These are phyloP conservation scores for Macropis europaea DNA, from an alignment of 2,888 invertebrate genomes.

Conservation along the genomic window DNA sequence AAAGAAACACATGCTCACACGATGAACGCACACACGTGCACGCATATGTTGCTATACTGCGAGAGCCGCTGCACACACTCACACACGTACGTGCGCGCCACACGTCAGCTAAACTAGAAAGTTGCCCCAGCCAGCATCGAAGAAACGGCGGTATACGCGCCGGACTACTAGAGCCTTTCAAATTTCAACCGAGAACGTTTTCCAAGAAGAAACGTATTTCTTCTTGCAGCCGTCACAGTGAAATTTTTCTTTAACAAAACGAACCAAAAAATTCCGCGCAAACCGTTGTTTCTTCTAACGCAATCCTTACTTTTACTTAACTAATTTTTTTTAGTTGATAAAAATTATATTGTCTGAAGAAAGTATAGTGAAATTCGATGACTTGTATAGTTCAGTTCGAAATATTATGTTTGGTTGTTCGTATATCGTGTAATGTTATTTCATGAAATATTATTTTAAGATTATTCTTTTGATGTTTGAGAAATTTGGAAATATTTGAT, in stretches of 20 bases:
- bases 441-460: slow-evolving; percentile 1
- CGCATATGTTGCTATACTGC: slow-evolving; percentile 25
- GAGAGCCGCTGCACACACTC: slow-evolving; percentile 31
- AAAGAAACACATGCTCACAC: slow-evolving; percentile 30
- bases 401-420: neutral
- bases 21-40: slow-evolving; percentile 23
- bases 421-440: neutral
- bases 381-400: neutral
- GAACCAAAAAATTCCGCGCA: too few relatives aligned
- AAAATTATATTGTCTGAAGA: neutral
- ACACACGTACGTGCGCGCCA: slow-evolving; percentile 44
- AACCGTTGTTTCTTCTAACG: too few relatives aligned
- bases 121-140: slow-evolving; percentile 76
- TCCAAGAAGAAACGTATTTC: slow-evolving; percentile 30
- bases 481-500: neutral
- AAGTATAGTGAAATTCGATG: too few relatives aligned
- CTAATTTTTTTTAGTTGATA: neutral
- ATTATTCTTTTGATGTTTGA: neutral
- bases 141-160: slow-evolving; percentile 67
- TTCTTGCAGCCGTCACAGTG: too few relatives aligned
- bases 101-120: slow-evolving; percentile 79
- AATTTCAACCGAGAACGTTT: slow-evolving; percentile 72
- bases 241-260: neutral
- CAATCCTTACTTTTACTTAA: too few relatives aligned
- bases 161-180: slow-evolving; percentile 76